A percentile compares a stretch with the other conserved stretches of the same genome.
Conservation (phyloP, 2,797 vertebrate species). For the Paramormyrops hopkinsi region DNA sequence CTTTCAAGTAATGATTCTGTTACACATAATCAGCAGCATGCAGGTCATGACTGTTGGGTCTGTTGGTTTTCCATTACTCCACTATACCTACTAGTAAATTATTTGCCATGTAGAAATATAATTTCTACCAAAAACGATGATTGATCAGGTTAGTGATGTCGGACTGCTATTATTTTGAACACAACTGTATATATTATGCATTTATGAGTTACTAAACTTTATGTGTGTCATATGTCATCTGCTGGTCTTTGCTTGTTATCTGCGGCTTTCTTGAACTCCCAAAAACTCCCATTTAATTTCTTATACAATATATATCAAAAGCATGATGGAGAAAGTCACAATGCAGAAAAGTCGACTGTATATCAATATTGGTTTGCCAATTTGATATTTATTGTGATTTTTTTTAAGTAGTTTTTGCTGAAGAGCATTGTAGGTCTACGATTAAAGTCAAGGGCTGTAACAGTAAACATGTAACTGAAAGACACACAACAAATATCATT, state of each 20-base stretch:
- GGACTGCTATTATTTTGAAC: too few relatives aligned
- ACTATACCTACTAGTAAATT: too few relatives aligned
- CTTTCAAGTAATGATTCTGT: too few relatives aligned
- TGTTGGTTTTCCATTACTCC: too few relatives aligned
- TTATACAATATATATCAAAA: neutral
- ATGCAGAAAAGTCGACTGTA: neutral
- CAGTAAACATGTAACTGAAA: neutral
- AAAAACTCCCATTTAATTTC: neutral
- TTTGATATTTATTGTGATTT: neutral
- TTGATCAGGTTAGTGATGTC: too few relatives aligned
- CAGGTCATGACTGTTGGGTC: too few relatives aligned
- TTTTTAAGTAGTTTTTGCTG: neutral
- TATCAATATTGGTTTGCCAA: neutral
- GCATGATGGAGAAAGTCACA: neutral
- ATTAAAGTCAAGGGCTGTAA: neutral
- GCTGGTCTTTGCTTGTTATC: neutral
- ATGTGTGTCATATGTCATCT: neutral
- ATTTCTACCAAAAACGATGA: too few relatives aligned
- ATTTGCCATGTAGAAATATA: too few relatives aligned
- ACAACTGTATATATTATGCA: neutral
- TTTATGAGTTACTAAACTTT: neutral
- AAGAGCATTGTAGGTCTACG: neutral
- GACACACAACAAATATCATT: neutral
- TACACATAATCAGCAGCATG: too few relatives aligned
- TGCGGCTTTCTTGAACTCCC: neutral